Evolutionary conservation across 2,888 invertebrate genomes (phyloP), one percentile per base, ranked within the genome.

Genomic region (Drosophila vallismaia): DNA sequence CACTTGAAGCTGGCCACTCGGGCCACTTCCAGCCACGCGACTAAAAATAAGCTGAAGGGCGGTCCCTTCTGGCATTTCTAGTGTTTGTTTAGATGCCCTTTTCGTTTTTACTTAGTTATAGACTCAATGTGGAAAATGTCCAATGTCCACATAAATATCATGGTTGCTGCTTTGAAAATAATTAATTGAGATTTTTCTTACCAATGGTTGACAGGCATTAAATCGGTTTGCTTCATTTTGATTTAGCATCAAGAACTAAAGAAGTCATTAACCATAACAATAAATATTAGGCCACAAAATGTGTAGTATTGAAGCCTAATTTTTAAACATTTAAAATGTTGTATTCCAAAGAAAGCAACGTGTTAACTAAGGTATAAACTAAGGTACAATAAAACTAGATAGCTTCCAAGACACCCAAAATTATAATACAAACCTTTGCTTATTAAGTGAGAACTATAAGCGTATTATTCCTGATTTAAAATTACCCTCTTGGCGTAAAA

Each of bases 11-110:
- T 49, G 59, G 72, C 50, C 72, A 72, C 59, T 54, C 54, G 54
- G 66, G 66, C 66, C 50, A 60, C 71, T 71, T 49, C 60, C 54
- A 55, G 63, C 48, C 52, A 54, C 58, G 54, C 79, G 59, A 50
- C 76, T 71, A 72, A 64, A 67, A 73, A 73, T 72, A 67, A 59
- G 46, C 55, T 49, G 44, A 73, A 56, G 69, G 71, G 64, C 72
- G 72, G 52, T 72, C 53, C 53, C 31, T 14, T 6, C 36, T 57
- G 71, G 50, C 62, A 71, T 62, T 70, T 70, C 46, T 51, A 71
- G 51, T 46, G 72, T 48, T 52, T 51, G 57, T 38, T 46, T 40
- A 53, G 66, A 64, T 71, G 73, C 73, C 73, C 71, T 71, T 71
- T 72, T 63, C 28, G 46, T 44, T 53, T 12, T 28, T 42, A 48